Evolutionary conservation across 1,140 invertebrate genomes (phyloP).

Genomic region (Calliphora vicina): DNA sequence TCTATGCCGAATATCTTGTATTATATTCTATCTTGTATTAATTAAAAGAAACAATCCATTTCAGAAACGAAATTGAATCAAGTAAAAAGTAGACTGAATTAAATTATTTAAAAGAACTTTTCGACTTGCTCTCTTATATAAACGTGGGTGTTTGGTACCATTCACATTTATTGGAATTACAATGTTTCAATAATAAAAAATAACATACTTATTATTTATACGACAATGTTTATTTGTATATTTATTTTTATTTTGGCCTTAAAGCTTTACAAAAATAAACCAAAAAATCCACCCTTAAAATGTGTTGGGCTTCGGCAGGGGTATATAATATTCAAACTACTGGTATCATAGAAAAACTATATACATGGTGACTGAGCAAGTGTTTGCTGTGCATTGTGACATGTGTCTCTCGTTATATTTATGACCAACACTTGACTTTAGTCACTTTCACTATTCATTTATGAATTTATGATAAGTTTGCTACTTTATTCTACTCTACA

Average conservation of each 20-base stretch:
- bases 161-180: no score
- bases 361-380: no score
- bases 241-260: background rate
- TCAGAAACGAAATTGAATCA: no score
- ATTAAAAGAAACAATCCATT: no score
- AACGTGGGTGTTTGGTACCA: no score
- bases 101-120: no score
- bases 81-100: no score
- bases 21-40: no score
- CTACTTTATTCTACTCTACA: background rate
- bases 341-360: background rate
- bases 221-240: no score
- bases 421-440: conserved; percentile 44
- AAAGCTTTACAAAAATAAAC: background rate
- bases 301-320: no score
- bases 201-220: conserved; percentile 41
- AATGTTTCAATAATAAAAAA: conserved; percentile 24
- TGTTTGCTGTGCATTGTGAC: conserved; percentile 31
- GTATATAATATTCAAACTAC: background rate
- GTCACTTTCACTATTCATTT: conserved; percentile 28
- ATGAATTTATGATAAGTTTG: background rate
- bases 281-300: background rate
- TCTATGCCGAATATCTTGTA: no score
- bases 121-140: no score
- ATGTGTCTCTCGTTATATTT: conserved; percentile 44